Conservation (phyloP, 2,113 vertebrate genomes). For the Glaucomys volans region DNA sequence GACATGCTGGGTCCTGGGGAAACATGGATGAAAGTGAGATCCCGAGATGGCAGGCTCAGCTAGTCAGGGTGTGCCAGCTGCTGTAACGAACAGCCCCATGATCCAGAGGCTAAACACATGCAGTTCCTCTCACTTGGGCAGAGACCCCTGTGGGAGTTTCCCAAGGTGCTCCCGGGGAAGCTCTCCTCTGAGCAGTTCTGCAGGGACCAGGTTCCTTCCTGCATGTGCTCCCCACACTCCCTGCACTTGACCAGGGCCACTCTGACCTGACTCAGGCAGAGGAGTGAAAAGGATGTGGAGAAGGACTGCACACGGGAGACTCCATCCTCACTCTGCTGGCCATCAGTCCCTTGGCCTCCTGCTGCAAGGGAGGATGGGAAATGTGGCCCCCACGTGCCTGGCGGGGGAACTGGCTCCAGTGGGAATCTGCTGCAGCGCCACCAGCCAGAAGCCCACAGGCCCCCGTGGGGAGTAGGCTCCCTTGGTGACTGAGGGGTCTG, state of each 20-base stretch:
- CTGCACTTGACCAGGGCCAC: background rate
- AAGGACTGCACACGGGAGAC: background rate
- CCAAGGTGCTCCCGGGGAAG: background rate
- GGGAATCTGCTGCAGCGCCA: rapidly evolving
- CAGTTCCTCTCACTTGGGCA: background rate
- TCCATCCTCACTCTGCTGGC: rapidly evolving
- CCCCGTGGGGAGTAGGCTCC: background rate
- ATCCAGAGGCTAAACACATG: background rate
- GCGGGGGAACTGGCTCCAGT: background rate
- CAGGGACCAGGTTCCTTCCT: background rate
- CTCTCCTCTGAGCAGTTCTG: background rate
- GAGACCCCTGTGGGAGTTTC: too few relatives aligned
- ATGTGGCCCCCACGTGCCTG: rapidly evolving
- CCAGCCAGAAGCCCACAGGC: background rate
- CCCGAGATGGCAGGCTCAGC: background rate
- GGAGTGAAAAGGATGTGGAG: too few relatives aligned
- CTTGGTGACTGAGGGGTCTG: background rate
- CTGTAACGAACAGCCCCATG: background rate
- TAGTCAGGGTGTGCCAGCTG: background rate
- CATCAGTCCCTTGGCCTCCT: background rate
- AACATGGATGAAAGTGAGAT: background rate
- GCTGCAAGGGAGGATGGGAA: background rate
- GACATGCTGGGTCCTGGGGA: background rate
- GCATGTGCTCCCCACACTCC: background rate
- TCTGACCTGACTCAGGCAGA: background rate